Percentiles rank a stretch among this genome's conserved stretches.
These are phyloP conservation scores for Hydractinia symbiolongicarpus DNA, from an alignment of 30 jellyfish, hydroid and myxozoan species.

Conservation along the genomic window DNA sequence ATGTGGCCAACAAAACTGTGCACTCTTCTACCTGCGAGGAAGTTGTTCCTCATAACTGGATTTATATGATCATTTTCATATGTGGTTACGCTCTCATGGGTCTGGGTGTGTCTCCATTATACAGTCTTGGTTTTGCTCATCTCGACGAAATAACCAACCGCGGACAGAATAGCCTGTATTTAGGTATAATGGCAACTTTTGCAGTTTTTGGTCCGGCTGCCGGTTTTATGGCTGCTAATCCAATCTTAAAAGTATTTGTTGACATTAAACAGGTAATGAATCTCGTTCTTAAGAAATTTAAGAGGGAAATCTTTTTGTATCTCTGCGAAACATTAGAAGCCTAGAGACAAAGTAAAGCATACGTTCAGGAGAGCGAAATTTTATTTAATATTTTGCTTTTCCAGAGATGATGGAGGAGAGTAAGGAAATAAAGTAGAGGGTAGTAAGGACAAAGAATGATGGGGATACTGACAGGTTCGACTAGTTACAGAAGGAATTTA, in stretches of 20 bases:
- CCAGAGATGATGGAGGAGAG: no score
- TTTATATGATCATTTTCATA: slow-evolving; percentile 13
- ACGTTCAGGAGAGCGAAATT: no score
- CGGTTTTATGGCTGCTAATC: slow-evolving; percentile 25
- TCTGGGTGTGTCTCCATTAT: slow-evolving; percentile 36
- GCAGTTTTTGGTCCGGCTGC: slow-evolving; percentile 43
- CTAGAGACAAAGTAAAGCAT: no score
- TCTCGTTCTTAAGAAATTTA: no score
- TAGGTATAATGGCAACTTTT: slow-evolving; percentile 13
- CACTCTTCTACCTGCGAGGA: background rate
- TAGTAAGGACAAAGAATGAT: no score
- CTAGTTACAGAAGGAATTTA: no score
- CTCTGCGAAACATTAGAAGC: no score
- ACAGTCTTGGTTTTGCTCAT: slow-evolving; percentile 39
- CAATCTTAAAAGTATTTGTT: slow-evolving; percentile 23
- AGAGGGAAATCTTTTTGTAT: no score
- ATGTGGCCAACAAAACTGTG: background rate
- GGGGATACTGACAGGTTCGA: no score
- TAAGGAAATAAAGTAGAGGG: no score
- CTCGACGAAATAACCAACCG: slow-evolving; percentile 36
- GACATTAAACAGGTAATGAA: slow-evolving; percentile 25
- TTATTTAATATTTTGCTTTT: no score
- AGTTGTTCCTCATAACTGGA: background rate
- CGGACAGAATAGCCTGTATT: slow-evolving; percentile 38
- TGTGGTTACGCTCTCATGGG: slow-evolving; percentile 29